Evolutionary conservation across 1,140 invertebrate genomes (phyloP).

Genomic region (Eriocheir sinensis): DNA sequence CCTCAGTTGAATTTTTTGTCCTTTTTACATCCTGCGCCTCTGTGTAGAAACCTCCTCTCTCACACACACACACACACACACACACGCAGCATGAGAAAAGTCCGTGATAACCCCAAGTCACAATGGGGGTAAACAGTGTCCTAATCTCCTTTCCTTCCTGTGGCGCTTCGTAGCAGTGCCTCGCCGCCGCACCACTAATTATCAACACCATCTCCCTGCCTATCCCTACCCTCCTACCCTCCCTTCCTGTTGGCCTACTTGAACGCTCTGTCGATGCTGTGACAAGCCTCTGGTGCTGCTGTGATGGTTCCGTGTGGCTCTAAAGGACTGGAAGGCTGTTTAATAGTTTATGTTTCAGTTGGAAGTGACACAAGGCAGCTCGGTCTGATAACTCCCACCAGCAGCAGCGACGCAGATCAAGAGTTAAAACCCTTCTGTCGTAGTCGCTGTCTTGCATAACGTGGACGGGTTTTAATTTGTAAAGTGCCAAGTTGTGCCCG

Average conservation of each 20-base stretch:
- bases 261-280: neutral
- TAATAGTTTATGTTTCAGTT: too few species aligned
- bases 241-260: neutral
- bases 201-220: neutral
- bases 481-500: neutral
- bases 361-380: neutral
- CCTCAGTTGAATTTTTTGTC: neutral
- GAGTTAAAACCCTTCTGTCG: neutral
- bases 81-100: neutral
- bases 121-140: neutral
- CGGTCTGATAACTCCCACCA: neutral
- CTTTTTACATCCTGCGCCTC: neutral
- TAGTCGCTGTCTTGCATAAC: neutral
- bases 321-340: too few species aligned
- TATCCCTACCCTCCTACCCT: neutral
- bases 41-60: neutral
- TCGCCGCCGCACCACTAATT: neutral
- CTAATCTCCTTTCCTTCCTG: constrained; percentile 58
- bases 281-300: too few species aligned
- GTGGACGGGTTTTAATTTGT: neutral
- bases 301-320: too few species aligned
- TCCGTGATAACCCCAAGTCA: neutral
- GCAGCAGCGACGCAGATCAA: neutral
- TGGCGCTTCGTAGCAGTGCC: neutral
- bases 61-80: constrained; percentile 24